Conservation (phyloP, 2,113 vertebrate species). For the Cyanoderma ruficeps region DNA sequence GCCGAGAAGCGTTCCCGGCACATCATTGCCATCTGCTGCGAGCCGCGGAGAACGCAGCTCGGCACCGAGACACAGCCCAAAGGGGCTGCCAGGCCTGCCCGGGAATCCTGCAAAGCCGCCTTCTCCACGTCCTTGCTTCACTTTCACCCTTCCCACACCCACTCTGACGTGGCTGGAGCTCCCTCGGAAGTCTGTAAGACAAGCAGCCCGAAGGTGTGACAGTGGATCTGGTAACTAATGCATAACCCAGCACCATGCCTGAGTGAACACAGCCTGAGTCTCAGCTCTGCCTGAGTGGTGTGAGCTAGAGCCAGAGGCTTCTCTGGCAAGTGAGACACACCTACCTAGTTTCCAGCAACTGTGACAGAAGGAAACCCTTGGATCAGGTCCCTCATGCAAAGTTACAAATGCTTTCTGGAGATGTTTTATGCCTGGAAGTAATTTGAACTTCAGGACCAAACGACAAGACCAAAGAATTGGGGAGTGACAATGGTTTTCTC, state of each 20-base stretch:
- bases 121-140: background rate
- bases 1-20: background rate
- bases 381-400: background rate
- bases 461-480: background rate
- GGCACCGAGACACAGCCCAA: background rate
- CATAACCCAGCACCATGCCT: rapidly evolving
- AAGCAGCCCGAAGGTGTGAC: background rate
- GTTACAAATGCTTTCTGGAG: background rate
- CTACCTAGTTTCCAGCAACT: background rate
- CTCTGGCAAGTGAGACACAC: background rate
- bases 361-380: background rate
- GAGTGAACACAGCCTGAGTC: rapidly evolving
- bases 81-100: too few species aligned
- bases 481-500: background rate
- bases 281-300: rapidly evolving
- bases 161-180: background rate
- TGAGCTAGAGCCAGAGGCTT: background rate
- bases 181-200: background rate
- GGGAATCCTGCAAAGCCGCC: background rate
- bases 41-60: background rate
- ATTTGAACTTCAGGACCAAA: background rate
- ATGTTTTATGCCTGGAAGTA: background rate
- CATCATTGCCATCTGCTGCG: slow-evolving; percentile 46
- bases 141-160: background rate
- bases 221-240: too few species aligned